A percentile compares a stretch with the other conserved stretches of the same genome.
These are phyloP conservation scores for Tiliacea aurago DNA, from an alignment of 2,888 invertebrate genomes.

Conservation along the genomic window DNA sequence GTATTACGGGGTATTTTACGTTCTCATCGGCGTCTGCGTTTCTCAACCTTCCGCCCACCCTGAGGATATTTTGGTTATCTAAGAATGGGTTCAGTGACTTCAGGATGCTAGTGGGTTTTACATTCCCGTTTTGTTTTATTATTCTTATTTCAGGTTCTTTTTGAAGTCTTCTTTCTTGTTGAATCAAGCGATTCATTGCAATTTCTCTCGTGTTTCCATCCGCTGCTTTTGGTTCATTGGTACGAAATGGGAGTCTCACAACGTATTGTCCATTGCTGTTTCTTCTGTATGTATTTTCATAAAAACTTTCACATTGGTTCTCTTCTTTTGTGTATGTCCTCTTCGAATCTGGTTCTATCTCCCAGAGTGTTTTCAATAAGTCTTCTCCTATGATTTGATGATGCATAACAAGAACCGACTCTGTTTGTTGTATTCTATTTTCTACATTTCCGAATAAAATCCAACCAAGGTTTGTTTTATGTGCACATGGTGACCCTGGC, in stretches of 20 bases:
- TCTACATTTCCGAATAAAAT: too few species aligned
- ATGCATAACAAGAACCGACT: slow-evolving; percentile 39
- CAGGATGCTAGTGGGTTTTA: too few species aligned
- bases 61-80: too few species aligned
- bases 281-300: slow-evolving; percentile 6
- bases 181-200: slow-evolving; percentile 12
- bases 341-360: slow-evolving; percentile 21
- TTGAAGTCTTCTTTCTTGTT: slow-evolving; percentile 41
- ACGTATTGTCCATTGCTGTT: slow-evolving; percentile 23
- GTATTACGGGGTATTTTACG: too few species aligned
- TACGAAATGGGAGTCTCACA: slow-evolving; percentile 19
- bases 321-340: slow-evolving; percentile 16
- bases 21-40: too few species aligned
- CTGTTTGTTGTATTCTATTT: slow-evolving; percentile 40
- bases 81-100: too few species aligned
- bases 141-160: slow-evolving; percentile 31
- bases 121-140: too few species aligned
- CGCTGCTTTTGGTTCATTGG: slow-evolving; percentile 9
- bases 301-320: slow-evolving; percentile 8
- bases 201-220: slow-evolving; percentile 19
- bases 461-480: too few species aligned
- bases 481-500: too few species aligned
- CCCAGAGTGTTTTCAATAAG: slow-evolving; percentile 30
- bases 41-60: too few species aligned
- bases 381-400: slow-evolving; percentile 19